Conservation (phyloP, 2,113 vertebrate species). For the Xenopus laevis region DNA sequence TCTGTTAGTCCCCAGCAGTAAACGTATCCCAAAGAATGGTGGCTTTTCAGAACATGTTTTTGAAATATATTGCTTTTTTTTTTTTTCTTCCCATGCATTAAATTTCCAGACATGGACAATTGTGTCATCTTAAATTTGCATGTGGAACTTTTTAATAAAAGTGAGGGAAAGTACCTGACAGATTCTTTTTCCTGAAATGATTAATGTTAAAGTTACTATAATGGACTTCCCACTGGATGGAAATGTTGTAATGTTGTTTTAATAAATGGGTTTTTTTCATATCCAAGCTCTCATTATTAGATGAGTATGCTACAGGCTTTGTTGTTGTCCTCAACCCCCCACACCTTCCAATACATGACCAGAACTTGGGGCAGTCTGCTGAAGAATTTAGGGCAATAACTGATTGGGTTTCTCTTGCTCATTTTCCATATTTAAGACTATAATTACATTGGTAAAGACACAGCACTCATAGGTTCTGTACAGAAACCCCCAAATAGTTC, state of each 20-base stretch:
- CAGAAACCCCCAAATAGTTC: too few species aligned
- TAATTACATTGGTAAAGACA: too few species aligned
- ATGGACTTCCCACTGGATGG: not conserved
- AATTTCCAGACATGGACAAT: not conserved
- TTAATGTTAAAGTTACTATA: too few species aligned
- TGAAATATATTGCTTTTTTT: not conserved
- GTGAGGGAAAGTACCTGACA: not conserved
- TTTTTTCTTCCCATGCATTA: not conserved
- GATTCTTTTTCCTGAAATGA: not conserved
- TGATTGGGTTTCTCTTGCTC: too few species aligned
- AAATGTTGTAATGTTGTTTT: slow-evolving; percentile 28
- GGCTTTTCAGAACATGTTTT: not conserved
- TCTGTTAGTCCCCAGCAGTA: not conserved
- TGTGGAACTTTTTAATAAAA: too few species aligned
- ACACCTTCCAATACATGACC: too few species aligned
- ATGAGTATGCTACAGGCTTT: not conserved
- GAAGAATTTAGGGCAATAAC: too few species aligned
- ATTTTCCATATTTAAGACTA: too few species aligned
- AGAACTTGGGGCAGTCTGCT: too few species aligned
- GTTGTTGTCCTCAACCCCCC: too few species aligned
- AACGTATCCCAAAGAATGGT: not conserved
- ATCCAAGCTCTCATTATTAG: not conserved
- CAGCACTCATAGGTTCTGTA: too few species aligned
- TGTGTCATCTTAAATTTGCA: too few species aligned
- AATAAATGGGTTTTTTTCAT: slow-evolving; percentile 27